A percentile compares a stretch with the other conserved stretches of the same genome.
phyloP scores from a whole-genome alignment of 2,888 invertebrate species.

The Argyresthia albistria region DNA sequence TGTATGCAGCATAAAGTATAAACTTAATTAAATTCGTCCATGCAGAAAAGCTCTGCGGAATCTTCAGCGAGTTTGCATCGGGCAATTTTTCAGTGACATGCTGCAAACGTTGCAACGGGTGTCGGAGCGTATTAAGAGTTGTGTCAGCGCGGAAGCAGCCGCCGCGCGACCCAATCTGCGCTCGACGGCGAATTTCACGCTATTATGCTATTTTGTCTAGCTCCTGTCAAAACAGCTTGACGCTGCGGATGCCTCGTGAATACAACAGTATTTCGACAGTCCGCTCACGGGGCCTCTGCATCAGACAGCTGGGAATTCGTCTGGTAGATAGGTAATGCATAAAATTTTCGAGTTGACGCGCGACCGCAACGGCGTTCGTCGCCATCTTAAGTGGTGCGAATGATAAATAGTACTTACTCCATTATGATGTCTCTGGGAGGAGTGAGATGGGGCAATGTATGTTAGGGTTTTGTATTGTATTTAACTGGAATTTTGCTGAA shows the following conservation, averaged over 20 bases:
- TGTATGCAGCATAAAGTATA: not conserved
- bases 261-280: constrained; percentile 22
- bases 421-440: constrained; percentile 9
- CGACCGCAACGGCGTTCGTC: constrained; percentile 13
- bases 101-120: not conserved
- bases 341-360: constrained; percentile 27
- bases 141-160: not conserved
- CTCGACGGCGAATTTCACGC: constrained; percentile 12
- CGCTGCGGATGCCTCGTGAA: constrained; percentile 14
- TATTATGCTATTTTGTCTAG: constrained; percentile 15
- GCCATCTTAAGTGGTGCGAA: constrained; percentile 18
- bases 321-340: constrained; percentile 28
- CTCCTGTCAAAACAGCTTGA: constrained; percentile 21
- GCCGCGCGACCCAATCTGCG: not conserved
- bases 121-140: not conserved
- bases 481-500: no score
- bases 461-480: not conserved
- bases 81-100: not conserved
- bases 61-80: not conserved
- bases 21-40: not conserved
- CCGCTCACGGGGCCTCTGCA: constrained; percentile 14
- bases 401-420: constrained; percentile 13
- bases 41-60: not conserved
- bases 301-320: constrained; percentile 23
- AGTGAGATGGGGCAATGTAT: not conserved